Evolutionary conservation across 1,140 invertebrate species (phyloP).

Genomic region (Euura lappo): DNA sequence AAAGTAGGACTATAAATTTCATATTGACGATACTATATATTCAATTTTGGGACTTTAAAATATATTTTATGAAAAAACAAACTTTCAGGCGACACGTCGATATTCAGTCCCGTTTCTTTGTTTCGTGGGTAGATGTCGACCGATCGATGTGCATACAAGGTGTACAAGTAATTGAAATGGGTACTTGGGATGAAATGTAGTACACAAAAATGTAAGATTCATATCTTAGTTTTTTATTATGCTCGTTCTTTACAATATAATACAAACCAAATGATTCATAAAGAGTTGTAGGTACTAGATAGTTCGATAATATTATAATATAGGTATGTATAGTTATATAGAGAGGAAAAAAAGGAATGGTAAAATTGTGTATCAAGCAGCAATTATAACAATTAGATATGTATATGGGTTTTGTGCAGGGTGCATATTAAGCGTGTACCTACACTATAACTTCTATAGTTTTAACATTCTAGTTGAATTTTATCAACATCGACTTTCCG

Average conservation of each 20-base stretch:
- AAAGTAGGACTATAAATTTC: not conserved
- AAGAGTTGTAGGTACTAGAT: not conserved
- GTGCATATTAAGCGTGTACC: slow-evolving; percentile 10
- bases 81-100: not conserved
- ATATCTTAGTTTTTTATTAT: slow-evolving; percentile 28
- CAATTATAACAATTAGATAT: not conserved
- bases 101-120: no score
- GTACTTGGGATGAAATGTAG: no score
- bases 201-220: slow-evolving; percentile 17
- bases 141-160: no score
- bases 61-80: not conserved
- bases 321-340: not conserved
- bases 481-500: not conserved
- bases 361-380: not conserved
- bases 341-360: not conserved
- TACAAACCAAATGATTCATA: slow-evolving; percentile 26
- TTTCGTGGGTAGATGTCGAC: no score
- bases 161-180: no score
- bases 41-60: not conserved
- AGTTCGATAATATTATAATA: not conserved
- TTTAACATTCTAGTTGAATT: not conserved
- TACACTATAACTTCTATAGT: slow-evolving; percentile 9
- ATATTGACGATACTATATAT: not conserved
- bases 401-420: slow-evolving; percentile 3
- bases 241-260: slow-evolving; percentile 32